Evolutionary conservation across 2,113 vertebrate genomes (phyloP).

Genomic region (Nothoprocta perdicaria): DNA sequence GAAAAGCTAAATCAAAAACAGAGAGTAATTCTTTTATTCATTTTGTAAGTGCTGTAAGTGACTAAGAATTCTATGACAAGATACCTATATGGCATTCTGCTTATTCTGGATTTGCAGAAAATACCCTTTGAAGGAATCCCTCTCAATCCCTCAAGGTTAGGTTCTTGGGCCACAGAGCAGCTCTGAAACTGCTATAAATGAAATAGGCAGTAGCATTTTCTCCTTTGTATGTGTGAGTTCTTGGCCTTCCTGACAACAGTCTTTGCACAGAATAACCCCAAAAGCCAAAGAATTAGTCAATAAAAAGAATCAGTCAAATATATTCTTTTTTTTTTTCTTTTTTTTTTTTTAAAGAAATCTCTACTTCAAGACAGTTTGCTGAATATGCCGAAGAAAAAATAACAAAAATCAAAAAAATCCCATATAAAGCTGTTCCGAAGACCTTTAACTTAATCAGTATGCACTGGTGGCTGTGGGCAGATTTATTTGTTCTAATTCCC

Average conservation of each 20-base stretch:
- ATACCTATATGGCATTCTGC: rapidly evolving
- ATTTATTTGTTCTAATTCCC: not conserved
- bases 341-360: not conserved
- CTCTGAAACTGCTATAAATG: not conserved
- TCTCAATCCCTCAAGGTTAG: not conserved
- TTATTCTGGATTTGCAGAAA: not conserved
- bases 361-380: not conserved
- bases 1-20: not conserved
- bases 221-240: too few relatives aligned
- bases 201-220: not conserved
- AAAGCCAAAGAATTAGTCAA: not conserved
- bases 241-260: not conserved
- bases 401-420: not conserved
- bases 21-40: not conserved
- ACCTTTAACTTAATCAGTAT: not conserved
- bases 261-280: not conserved
- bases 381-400: not conserved
- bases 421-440: not conserved
- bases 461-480: not conserved
- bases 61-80: not conserved
- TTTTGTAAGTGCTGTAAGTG: not conserved
- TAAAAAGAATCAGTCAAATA: not conserved
- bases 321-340: too few relatives aligned
- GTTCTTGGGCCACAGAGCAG: not conserved
- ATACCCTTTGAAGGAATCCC: not conserved